Conservation (phyloP, 2,113 vertebrate genomes). For the Colinus virginianus region DNA sequence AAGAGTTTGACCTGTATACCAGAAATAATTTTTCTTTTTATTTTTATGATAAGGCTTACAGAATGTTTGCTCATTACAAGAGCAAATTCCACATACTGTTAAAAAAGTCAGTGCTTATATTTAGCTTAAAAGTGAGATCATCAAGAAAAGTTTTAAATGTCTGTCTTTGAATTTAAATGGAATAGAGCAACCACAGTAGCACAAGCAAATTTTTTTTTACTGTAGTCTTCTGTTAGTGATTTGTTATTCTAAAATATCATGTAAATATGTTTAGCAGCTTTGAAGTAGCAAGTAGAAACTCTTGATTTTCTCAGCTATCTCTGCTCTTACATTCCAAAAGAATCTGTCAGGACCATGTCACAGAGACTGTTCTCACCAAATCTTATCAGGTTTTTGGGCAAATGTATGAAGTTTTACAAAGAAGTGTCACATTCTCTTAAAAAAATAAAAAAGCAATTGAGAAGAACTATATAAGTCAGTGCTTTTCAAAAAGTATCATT, state of each 20-base stretch:
- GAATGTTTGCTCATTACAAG: neutral
- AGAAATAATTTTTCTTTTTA: neutral
- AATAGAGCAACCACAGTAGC: neutral
- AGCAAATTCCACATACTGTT: neutral
- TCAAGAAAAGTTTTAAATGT: neutral
- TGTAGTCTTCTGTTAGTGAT: neutral
- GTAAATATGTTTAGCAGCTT: neutral
- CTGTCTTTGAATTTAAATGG: neutral
- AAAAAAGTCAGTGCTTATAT: neutral
- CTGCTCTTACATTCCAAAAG: neutral
- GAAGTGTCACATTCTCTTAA: neutral
- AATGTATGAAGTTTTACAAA: neutral
- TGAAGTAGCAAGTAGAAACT: neutral
- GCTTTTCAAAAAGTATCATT: conserved; percentile 39
- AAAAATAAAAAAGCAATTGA: neutral
- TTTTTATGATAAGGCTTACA: neutral
- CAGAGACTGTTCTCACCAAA: neutral
- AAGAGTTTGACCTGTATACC: neutral
- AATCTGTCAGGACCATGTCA: neutral
- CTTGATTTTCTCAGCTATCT: neutral
- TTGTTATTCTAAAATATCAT: neutral
- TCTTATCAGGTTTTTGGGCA: neutral
- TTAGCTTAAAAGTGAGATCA: neutral
- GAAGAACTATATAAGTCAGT: neutral
- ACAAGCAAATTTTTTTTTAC: neutral